Evolutionary conservation across 2,797 vertebrate genomes (phyloP), one percentile per base, ranked within the genome.

Genomic region (Microcaecilia unicolor): DNA sequence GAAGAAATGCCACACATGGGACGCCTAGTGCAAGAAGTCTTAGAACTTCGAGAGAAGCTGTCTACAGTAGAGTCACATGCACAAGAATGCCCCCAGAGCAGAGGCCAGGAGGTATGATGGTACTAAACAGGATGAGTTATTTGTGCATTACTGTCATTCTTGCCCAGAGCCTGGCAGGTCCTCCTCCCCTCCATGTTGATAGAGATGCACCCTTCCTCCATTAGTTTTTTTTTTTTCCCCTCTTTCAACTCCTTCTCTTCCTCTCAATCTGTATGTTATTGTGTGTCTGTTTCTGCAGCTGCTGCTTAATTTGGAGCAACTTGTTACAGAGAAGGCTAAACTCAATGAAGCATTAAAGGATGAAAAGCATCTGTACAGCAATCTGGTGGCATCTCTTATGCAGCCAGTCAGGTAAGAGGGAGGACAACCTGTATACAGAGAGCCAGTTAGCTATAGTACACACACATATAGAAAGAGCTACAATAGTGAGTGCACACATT

Each of bases 341-440:
- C 80, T 99, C 37, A 98, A 92, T 6, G 85, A 92, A 10, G 88
- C 89, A 52, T 72, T 98, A 28, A 87, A 78, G 59, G 67, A 80
- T 2, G 94, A 98, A 73, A 90, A 86, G 61, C 86, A 86, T 26
- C 72, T 98, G 22, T 97, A 95, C 18, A 82, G 87, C 70, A 90
- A 77, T 44, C 80, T 98, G 34, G 71, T 80, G 18, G 85, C 87
- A 40, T 80, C 79, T 41, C 85, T 89, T 15, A 61, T 55, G 1
- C 75, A 70, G 25, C 72, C 75, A 17, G 86, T 91, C 62, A 84
- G 89, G 95, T 98, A 79, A 76, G 63, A 36, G 5, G 10, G n/a
- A n/a, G n/a, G n/a, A n/a, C n/a, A n/a, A n/a, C n/a, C n/a, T n/a
- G n/a, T n/a, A n/a, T n/a, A n/a, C n/a, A n/a, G n/a, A n/a, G n/a